These are phyloP conservation scores for Caenorhabditis latens DNA, from an alignment of 1,140 invertebrate genomes.

Conservation along the genomic window DNA sequence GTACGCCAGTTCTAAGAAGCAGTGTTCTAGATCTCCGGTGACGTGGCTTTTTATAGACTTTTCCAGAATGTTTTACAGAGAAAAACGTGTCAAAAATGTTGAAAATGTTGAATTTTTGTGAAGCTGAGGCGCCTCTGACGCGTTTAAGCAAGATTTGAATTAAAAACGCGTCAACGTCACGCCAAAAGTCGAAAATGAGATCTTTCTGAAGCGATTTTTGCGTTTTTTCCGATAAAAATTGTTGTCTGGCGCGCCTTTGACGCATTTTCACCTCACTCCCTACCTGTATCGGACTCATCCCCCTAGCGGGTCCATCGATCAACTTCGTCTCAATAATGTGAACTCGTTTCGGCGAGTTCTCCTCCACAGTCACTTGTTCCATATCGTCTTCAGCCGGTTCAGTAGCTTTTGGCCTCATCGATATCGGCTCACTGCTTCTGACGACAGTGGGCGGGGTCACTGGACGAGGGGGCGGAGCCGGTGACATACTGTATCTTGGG, in stretches of 20 bases:
- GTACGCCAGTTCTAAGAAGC: too few species aligned
- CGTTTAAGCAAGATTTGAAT: too few species aligned
- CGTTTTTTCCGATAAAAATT: too few species aligned
- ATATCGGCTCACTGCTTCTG: background rate
- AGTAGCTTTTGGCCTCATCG: background rate
- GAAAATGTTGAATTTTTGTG: too few species aligned
- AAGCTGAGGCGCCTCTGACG: too few species aligned
- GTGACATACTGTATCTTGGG: constrained; percentile 18
- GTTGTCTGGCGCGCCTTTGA: too few species aligned
- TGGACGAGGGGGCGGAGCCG: constrained; percentile 6
- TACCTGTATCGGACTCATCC: constrained; percentile 37
- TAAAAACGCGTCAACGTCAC: too few species aligned
- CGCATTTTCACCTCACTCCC: too few species aligned
- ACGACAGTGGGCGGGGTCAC: constrained; percentile 18
- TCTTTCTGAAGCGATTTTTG: too few species aligned
- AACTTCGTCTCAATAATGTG: constrained; percentile 62
- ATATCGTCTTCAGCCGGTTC: constrained; percentile 24
- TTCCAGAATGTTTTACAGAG: background rate
- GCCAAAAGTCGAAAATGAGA: too few species aligned
- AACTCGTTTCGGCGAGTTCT: constrained; percentile 56
- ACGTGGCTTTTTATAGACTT: background rate
- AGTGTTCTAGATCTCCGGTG: too few species aligned
- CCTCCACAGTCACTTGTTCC: constrained; percentile 25
- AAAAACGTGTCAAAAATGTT: too few species aligned
- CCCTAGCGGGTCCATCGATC: constrained; percentile 48